Evolutionary conservation across 2,888 invertebrate species (phyloP).

Genomic region (Morinoia aosen): DNA sequence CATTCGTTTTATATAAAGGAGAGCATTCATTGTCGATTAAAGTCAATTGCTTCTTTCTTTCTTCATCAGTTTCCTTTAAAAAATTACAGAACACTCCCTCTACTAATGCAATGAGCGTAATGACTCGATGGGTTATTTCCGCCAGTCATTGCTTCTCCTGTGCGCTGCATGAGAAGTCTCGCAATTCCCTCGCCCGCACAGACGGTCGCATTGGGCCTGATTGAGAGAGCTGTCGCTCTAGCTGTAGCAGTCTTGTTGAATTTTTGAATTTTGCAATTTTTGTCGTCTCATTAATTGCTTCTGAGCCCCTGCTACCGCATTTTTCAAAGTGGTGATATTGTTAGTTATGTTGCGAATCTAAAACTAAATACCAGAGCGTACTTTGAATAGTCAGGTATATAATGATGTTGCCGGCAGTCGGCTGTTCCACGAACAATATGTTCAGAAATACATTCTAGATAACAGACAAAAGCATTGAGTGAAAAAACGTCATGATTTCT

Average conservation of each 20-base stretch:
- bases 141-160: background rate
- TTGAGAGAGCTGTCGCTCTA: background rate
- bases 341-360: no score
- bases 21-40: background rate
- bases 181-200: background rate
- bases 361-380: no score
- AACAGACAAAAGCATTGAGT: no score
- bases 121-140: background rate
- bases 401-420: no score
- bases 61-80: background rate
- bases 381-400: no score
- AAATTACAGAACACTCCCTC: background rate
- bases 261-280: background rate
- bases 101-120: background rate
- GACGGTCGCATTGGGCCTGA: background rate
- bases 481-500: no score
- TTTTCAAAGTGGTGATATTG: no score
- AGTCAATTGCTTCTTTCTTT: background rate
- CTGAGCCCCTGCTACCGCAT: no score
- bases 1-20: background rate
- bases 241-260: background rate
- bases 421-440: no score
- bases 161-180: background rate
- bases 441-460: no score
- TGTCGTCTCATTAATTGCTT: background rate